Base-by-base conservation (phyloP, 2,797 vertebrate species). In the Gadopsis bispinosus region DNA sequence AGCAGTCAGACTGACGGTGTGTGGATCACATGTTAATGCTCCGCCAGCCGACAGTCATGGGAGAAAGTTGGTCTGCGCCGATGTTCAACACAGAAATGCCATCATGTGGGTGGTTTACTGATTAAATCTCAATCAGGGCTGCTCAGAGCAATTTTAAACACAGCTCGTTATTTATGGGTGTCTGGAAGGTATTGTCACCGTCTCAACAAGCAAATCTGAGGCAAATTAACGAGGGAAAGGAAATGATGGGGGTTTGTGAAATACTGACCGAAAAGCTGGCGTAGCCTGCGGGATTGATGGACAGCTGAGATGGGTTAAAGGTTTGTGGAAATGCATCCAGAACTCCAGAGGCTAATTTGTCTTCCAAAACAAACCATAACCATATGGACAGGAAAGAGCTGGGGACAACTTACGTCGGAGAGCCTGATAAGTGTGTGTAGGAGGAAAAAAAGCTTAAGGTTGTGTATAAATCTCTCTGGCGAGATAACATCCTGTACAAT, bases 1-100 rank as follows among this genome's bases (percentile, higher is more conserved):
- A 81, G 73, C 73, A 69, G 79, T 67, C 60, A 56, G 59, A 64
- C 58, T 39, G 78, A 64, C 71, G 51, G 75, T 41, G 16, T 68
- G 54, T 66, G 48, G 37, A 81, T 77, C 72, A 65, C 77, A 75
- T 68, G 73, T 81, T 47, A 62, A 11, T 5, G 5, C 29, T 14
- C 14, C 43, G 22, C 31, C 51, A 7, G 41, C 55, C 12, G 35
- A 48, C 29, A 55, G 11, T 54, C 4, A 62, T 0, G 5, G 55
- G 47, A 77, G 29, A 58, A 50, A 77, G 66, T 19, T 60, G 26
- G 45, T 71, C 61, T 35, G 61, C 39, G 14, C 26, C 3, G 37
- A 54, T 20, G 39, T 26, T 37, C 16, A 37, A 37, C 20, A 51
- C 43, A 16, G 41, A 51, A 65, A 59, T 8, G 50, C 7, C 68